Percentiles rank a stretch among this genome's conserved stretches.
phyloP scores from a whole-genome alignment of 1,140 invertebrate genomes.

The Drosophila cardini region DNA sequence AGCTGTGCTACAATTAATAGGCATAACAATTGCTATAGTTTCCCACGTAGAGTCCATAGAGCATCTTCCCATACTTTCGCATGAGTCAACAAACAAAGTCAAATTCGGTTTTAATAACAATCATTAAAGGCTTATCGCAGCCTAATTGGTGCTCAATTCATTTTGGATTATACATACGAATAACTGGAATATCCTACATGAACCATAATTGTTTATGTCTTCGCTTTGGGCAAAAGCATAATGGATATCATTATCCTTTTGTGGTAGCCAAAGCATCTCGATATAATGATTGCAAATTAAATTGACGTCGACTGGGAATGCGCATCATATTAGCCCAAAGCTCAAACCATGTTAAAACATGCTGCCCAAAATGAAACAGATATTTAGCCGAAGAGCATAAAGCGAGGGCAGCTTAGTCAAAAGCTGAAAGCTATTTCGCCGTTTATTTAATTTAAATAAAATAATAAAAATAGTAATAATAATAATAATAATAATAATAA shows the following conservation, averaged over 20 bases:
- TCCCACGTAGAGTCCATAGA: conserved; percentile 62
- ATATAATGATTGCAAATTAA: conserved; percentile 76
- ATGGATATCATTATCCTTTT: conserved; percentile 67
- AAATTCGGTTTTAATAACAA: conserved; percentile 60
- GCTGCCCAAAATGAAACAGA: conserved; percentile 40
- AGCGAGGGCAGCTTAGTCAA: not conserved
- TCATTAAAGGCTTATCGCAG: conserved; percentile 62
- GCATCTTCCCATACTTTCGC: conserved; percentile 13
- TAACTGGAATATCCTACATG: conserved; percentile 26
- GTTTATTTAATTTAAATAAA: not conserved
- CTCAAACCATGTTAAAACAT: conserved; percentile 48
- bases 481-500: not conserved
- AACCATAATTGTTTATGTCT: conserved; percentile 37
- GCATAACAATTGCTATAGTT: conserved; percentile 53
- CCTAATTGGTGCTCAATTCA: conserved; percentile 70
- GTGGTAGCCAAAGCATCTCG: conserved; percentile 52
- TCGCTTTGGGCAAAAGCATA: conserved; percentile 28
- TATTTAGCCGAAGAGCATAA: conserved; percentile 3
- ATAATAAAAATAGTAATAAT: not conserved
- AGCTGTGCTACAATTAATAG: conserved; percentile 65
- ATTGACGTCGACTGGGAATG: conserved; percentile 51
- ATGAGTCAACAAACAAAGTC: conserved; percentile 56
- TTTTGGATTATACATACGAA: conserved; percentile 44
- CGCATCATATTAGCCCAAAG: conserved; percentile 22
- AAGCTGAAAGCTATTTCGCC: too few relatives aligned